These are phyloP conservation scores for Himalopsyche tibetana DNA, from an alignment of 2,888 invertebrate genomes.

Conservation along the genomic window DNA sequence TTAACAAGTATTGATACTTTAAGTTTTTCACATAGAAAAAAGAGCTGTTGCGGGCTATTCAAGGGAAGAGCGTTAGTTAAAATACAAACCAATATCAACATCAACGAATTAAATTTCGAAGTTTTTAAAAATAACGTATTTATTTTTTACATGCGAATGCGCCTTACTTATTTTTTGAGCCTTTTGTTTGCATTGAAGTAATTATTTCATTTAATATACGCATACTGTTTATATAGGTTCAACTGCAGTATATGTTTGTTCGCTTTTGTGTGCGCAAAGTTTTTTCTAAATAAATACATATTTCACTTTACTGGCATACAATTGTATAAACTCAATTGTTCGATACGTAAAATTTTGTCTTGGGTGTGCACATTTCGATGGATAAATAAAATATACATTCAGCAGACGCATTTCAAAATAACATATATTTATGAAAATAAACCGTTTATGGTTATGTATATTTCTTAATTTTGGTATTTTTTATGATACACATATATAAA, in stretches of 20 bases:
- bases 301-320: constrained; percentile 41
- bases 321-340: constrained; percentile 36
- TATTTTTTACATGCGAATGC: not conserved
- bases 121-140: not conserved
- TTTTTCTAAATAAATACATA: constrained; percentile 46
- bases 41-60: too few species aligned
- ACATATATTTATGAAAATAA: too few species aligned
- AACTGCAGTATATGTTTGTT: constrained; percentile 53
- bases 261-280: constrained; percentile 25
- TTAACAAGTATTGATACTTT: too few species aligned
- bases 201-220: constrained; percentile 43
- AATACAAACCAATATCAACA: too few species aligned
- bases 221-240: constrained; percentile 47
- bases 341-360: not conserved
- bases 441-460: too few species aligned
- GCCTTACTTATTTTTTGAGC: not conserved
- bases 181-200: constrained; percentile 47
- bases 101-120: too few species aligned
- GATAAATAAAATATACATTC: not conserved
- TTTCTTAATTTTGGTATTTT: too few species aligned
- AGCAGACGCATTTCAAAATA: too few species aligned
- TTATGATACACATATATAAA: too few species aligned
- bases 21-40: too few species aligned
- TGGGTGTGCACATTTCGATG: not conserved
- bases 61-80: too few species aligned